phyloP scores from a whole-genome alignment of 2,888 invertebrate species.

The Netelia fuscicornis region DNA sequence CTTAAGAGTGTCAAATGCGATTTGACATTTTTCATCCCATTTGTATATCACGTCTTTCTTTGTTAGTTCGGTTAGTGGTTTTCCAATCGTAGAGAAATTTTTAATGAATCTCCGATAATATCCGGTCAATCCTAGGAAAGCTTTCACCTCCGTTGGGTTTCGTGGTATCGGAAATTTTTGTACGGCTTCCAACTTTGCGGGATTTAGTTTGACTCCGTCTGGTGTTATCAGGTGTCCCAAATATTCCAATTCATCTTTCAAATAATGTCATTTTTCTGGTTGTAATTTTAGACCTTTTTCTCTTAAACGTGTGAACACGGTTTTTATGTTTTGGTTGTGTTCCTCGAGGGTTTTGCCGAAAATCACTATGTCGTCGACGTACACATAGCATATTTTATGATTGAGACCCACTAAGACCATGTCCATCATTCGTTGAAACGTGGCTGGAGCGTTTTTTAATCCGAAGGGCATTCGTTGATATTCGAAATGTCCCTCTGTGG shows the following conservation, averaged over 20 bases:
- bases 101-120: slow-evolving; percentile 70
- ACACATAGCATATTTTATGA: slow-evolving; percentile 56
- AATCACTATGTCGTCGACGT: slow-evolving; percentile 67
- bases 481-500: slow-evolving; percentile 53
- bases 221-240: slow-evolving; percentile 51
- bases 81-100: slow-evolving; percentile 48
- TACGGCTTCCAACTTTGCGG: slow-evolving; percentile 65
- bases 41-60: too few species aligned
- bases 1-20: too few species aligned
- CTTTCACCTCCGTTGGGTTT: slow-evolving; percentile 67
- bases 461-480: slow-evolving; percentile 59
- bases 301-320: slow-evolving; percentile 53
- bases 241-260: too few species aligned
- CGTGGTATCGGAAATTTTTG: slow-evolving; percentile 66
- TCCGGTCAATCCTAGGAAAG: slow-evolving; percentile 68
- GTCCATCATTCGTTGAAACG: slow-evolving; percentile 61
- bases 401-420: slow-evolving; percentile 47
- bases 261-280: too few species aligned
- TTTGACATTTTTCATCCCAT: too few species aligned
- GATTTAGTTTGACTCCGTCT: slow-evolving; percentile 69
- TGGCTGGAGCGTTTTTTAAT: slow-evolving; percentile 51
- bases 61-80: too few species aligned
- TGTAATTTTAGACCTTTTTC: slow-evolving; percentile 52
- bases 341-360: slow-evolving; percentile 54
- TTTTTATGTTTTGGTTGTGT: slow-evolving; percentile 57